Evolutionary conservation across 2,797 vertebrate genomes (phyloP).

Genomic region (Anabacerthia variegaticeps): DNA sequence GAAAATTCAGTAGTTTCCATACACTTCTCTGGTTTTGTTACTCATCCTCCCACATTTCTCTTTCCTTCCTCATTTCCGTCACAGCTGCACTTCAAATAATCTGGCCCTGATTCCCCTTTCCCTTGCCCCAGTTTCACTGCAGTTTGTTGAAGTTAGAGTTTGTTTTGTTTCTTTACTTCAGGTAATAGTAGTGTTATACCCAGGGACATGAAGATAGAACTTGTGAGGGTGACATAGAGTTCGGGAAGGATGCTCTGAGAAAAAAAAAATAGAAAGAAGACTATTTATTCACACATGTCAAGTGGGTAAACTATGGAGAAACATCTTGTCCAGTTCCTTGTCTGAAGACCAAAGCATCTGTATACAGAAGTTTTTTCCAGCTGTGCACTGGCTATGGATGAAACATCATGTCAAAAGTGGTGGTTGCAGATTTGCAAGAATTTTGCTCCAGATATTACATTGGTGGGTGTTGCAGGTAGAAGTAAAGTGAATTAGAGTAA

Average conservation of each 20-base stretch:
- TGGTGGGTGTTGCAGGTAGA: neutral
- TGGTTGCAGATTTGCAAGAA: neutral
- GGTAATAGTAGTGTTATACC: neutral
- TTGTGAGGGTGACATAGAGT: neutral
- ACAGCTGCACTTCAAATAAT: constrained; percentile 31
- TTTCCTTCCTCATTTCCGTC: constrained; percentile 1
- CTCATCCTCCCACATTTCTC: constrained; percentile 36
- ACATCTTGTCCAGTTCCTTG: neutral
- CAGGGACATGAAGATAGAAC: neutral
- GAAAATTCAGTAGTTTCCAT: constrained; percentile 25
- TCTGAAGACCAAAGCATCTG: neutral
- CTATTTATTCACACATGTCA: neutral
- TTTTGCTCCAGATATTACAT: neutral
- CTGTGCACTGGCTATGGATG: neutral
- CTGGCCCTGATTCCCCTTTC: neutral
- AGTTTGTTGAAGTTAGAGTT: neutral
- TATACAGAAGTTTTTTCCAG: neutral
- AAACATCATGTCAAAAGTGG: neutral
- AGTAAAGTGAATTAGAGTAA: neutral
- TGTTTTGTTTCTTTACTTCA: neutral
- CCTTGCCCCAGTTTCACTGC: neutral
- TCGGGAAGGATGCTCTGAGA: neutral
- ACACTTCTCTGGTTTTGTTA: constrained; percentile 14
- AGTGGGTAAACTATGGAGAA: neutral
- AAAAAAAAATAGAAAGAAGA: neutral